phyloP scores from a whole-genome alignment of 2,888 invertebrate species.

The Zygaena filipendulae region DNA sequence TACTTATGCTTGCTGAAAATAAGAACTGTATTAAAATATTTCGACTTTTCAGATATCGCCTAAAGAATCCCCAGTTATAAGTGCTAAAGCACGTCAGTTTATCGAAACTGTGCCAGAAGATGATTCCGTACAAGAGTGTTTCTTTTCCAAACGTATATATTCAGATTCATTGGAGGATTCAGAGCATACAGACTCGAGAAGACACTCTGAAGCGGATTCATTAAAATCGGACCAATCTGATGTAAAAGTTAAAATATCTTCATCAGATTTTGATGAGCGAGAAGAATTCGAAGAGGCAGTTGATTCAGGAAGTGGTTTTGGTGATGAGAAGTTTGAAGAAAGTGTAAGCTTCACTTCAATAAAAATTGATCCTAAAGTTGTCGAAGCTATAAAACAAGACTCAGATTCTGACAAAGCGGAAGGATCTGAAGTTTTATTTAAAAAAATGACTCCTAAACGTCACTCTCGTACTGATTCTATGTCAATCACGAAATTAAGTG shows the following conservation, averaged over 20 bases:
- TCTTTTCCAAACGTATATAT: conserved; percentile 63
- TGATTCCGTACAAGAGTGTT: conserved; percentile 64
- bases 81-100: conserved; percentile 62
- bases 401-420: conserved; percentile 40
- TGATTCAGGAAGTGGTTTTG: conserved; percentile 62
- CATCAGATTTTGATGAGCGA: conserved; percentile 61
- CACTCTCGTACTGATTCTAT: conserved; percentile 59
- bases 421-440: conserved; percentile 46
- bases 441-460: conserved; percentile 55
- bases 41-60: too few species aligned
- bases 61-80: conserved; percentile 61
- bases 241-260: conserved; percentile 53
- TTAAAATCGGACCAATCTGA: conserved; percentile 64
- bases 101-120: conserved; percentile 67
- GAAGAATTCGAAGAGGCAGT: conserved; percentile 59
- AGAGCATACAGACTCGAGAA: conserved; percentile 57
- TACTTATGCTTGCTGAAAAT: too few species aligned
- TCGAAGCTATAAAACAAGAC: conserved; percentile 44
- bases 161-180: conserved; percentile 64
- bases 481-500: conserved; percentile 51
- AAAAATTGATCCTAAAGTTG: conserved; percentile 36
- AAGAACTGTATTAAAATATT: too few species aligned
- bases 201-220: conserved; percentile 63
- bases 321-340: conserved; percentile 62
- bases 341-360: conserved; percentile 54